phyloP scores from a whole-genome alignment of 2,888 invertebrate species.

The Magallana nippona region DNA sequence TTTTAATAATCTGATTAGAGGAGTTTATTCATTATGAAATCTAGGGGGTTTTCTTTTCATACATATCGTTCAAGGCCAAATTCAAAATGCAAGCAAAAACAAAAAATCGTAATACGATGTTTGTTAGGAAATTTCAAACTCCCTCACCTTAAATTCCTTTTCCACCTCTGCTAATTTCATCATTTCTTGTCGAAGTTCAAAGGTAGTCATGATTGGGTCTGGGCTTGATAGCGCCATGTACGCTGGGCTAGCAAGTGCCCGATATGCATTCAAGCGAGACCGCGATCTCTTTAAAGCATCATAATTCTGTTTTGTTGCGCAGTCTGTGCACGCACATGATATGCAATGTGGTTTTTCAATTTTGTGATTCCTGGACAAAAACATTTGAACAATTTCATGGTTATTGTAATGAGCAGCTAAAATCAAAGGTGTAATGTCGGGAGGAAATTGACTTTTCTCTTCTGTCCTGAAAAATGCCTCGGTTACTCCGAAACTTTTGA shows the following conservation, averaged over 20 bases:
- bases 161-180: slow-evolving; percentile 83
- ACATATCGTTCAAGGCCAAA: no score
- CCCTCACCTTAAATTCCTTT: slow-evolving; percentile 83
- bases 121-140: neutral
- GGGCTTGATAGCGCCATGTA: slow-evolving; percentile 85
- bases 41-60: no score
- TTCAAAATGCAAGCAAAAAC: no score
- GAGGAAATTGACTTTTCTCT: slow-evolving; percentile 83
- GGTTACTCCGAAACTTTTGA: slow-evolving; percentile 75
- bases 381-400: slow-evolving; percentile 86
- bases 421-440: slow-evolving; percentile 86
- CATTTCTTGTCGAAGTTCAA: slow-evolving; percentile 84
- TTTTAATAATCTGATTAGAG: no score
- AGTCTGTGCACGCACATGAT: slow-evolving; percentile 79
- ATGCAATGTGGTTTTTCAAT: slow-evolving; percentile 84
- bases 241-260: slow-evolving; percentile 86
- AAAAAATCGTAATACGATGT: no score
- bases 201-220: slow-evolving; percentile 86
- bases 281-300: slow-evolving; percentile 81
- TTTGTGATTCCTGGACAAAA: slow-evolving; percentile 85
- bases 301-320: slow-evolving; percentile 79
- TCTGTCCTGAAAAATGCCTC: slow-evolving; percentile 80
- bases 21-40: no score
- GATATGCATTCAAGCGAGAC: slow-evolving; percentile 84
- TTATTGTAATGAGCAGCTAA: slow-evolving; percentile 87